Percentiles rank a stretch among this genome's conserved stretches.
Conservation (phyloP, 2,797 vertebrate genomes). For the Peromyscus attwateri region DNA sequence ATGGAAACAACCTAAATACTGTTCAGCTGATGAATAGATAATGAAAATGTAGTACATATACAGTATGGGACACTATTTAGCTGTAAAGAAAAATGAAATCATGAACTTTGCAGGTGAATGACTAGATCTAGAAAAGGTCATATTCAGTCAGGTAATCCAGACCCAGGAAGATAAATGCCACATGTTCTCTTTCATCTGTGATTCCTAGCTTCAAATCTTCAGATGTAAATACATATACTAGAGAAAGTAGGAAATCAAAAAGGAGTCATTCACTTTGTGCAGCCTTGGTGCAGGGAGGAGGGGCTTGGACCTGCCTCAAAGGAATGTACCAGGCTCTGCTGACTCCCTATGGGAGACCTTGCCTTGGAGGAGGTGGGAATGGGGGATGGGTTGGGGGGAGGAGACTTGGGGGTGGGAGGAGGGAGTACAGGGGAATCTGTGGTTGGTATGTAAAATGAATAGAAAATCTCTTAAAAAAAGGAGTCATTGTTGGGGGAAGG, state of each 20-base stretch:
- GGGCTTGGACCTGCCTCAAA: too few relatives aligned
- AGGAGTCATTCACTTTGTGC: background rate
- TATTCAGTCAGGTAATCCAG: background rate
- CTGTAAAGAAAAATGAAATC: background rate
- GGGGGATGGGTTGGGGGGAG: too few relatives aligned
- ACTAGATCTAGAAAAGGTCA: background rate
- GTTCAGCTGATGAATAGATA: background rate
- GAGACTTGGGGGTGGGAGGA: too few relatives aligned
- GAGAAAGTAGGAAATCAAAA: background rate
- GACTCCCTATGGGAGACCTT: too few relatives aligned
- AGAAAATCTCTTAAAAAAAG: background rate
- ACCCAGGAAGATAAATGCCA: background rate
- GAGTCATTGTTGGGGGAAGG: background rate
- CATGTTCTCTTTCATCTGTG: background rate
- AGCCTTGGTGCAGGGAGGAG: too few relatives aligned
- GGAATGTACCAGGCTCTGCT: too few relatives aligned
- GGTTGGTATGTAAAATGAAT: too few relatives aligned
- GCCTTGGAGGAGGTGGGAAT: too few relatives aligned
- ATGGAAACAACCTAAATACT: background rate
- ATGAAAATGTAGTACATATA: background rate
- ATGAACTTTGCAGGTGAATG: background rate
- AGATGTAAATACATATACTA: background rate
- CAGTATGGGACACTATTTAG: background rate
- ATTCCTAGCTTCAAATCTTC: background rate
- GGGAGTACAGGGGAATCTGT: too few relatives aligned